Evolutionary conservation across 2,888 invertebrate species (phyloP).

Genomic region (Bugula neritina): DNA sequence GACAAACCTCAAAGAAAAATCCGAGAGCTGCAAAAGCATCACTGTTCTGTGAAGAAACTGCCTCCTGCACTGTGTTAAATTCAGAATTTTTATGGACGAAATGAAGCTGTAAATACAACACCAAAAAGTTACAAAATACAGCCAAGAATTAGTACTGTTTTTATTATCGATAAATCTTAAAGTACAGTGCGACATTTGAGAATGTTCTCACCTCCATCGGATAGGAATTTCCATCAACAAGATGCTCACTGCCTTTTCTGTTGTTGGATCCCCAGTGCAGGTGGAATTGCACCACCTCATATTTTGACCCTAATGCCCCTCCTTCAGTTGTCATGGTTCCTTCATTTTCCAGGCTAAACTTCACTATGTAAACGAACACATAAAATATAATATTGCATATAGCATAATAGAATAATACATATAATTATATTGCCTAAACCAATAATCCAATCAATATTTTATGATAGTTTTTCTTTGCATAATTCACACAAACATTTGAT

Average conservation of each 20-base stretch:
- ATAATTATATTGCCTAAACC: no score
- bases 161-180: no score
- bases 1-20: conserved; percentile 20
- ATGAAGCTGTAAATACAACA: conserved; percentile 2
- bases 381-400: no score
- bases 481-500: no score
- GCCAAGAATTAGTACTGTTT: no score
- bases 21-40: conserved; percentile 10
- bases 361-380: not conserved
- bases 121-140: no score
- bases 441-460: no score
- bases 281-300: not conserved
- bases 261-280: conserved; percentile 19
- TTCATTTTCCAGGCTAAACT: not conserved
- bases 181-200: no score
- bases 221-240: not conserved
- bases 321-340: not conserved
- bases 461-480: no score
- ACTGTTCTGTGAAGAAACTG: not conserved
- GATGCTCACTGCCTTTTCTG: conserved; percentile 12
- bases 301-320: not conserved
- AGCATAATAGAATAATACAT: no score
- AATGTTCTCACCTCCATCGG: conserved; percentile 27
- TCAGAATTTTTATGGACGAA: not conserved
- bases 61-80: not conserved